Base-by-base conservation (phyloP, 2,888 invertebrate genomes). In the Glyphotaelius pellucidus region DNA sequence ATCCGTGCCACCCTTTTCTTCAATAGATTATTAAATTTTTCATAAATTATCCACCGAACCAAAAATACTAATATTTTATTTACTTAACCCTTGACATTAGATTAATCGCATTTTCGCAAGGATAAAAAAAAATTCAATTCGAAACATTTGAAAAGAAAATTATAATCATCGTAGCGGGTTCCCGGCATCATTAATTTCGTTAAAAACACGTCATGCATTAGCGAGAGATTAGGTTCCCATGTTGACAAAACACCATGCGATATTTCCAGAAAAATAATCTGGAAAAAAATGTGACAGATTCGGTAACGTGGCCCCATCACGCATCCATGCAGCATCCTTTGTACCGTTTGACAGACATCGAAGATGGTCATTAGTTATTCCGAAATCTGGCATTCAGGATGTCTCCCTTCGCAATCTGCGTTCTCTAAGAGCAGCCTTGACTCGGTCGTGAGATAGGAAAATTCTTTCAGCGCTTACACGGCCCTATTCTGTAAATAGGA, bases 331-430 rank as follows among this genome's bases (percentile, higher is more conserved):
- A 79, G 47, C 85, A 79, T 80, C 88, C 90, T 89, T 92, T 93
- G 92, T 93, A 87, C 80, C 42, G 81, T 93, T 93, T 93, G 93
- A 93, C 92, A 93, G 92, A 91, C 92, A 92, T 93, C 92, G 93
- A 92, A 93, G 93, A 91, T 90, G 38, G 91, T 91, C 93, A 92
- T 93, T 93, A 92, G 92, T 93, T 90, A 93, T 91, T 91, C 92
- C 81, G 88, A 81, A 90, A 92, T 92, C 92, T 91, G 89, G 89
- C 91, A 90, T 92, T 90, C 90, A 92, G 38, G 47, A 89, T 80
- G 90, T 85, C 85, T 88, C 92, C 92, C 92, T 91, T 91, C 81
- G 90, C 80, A 85, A 85, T 85, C 81, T 89, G 90, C 47, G 84
- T 67, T 47, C 80, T 89, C 80, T 79, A 85, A 90, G 86, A 52